Evolutionary conservation across 2,888 invertebrate species (phyloP).

Genomic region (Acanthosepion lycidas): DNA sequence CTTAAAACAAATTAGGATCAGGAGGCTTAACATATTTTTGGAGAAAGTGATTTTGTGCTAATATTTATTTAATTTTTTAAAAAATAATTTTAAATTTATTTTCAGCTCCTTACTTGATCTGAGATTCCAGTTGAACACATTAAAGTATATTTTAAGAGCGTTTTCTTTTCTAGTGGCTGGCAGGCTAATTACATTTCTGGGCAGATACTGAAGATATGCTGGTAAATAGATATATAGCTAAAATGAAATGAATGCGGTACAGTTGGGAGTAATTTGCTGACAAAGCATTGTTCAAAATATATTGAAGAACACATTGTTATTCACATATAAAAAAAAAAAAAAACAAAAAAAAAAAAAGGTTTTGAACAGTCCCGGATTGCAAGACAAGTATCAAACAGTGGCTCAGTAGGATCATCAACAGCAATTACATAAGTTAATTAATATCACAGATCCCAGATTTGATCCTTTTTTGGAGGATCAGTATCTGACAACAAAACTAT

Average conservation of each 20-base stretch:
- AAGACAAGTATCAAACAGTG: background rate
- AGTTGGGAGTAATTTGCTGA: background rate
- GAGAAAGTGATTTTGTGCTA: background rate
- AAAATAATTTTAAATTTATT: too few species aligned
- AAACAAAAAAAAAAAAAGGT: background rate
- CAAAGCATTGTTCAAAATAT: background rate
- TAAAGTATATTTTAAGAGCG: background rate
- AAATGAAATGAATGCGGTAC: background rate
- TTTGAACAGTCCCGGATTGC: constrained; percentile 4
- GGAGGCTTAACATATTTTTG: background rate
- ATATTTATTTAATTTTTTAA: too few species aligned
- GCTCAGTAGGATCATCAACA: constrained; percentile 20
- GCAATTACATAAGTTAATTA: background rate
- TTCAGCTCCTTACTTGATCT: too few species aligned
- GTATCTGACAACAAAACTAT: background rate
- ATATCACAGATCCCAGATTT: constrained; percentile 8
- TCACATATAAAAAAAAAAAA: background rate
- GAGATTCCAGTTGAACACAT: too few species aligned
- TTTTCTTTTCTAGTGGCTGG: background rate
- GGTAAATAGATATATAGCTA: background rate
- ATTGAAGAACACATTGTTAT: background rate
- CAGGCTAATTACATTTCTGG: background rate
- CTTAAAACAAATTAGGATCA: background rate
- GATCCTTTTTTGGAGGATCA: background rate
- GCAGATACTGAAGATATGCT: background rate